A percentile compares a stretch with the other conserved stretches of the same genome.
These are phyloP conservation scores for Odontamblyopus rebecca DNA, from an alignment of 2,797 vertebrate genomes.

Conservation along the genomic window DNA sequence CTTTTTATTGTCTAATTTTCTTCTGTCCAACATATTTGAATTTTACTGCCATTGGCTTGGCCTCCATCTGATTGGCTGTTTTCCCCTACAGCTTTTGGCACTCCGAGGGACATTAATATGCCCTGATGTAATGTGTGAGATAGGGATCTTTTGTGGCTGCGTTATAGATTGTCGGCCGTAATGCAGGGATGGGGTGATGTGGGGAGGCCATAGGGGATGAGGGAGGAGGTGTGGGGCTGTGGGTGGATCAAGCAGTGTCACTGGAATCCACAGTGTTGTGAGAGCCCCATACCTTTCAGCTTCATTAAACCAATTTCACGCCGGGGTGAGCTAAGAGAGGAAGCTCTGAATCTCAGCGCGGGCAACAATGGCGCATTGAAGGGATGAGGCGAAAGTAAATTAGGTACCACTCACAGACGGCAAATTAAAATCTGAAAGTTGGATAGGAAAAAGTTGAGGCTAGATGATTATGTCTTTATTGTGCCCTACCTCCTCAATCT, in stretches of 20 bases:
- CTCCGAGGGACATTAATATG: conserved; percentile 88
- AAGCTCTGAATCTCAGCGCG: conserved; percentile 91
- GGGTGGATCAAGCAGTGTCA: conserved; percentile 91
- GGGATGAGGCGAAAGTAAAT: conserved; percentile 98
- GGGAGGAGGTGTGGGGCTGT: conserved; percentile 35
- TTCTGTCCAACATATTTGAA: conserved; percentile 35
- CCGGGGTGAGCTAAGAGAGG: conserved; percentile 99
- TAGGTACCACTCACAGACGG: conserved; percentile 99
- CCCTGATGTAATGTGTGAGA: conserved; percentile 94
- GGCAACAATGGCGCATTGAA: conserved; percentile 98
- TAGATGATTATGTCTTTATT: conserved; percentile 88
- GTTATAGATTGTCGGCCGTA: conserved; percentile 95
- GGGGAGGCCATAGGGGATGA: not conserved
- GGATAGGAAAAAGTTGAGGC: conserved; percentile 84
- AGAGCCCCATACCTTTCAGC: conserved; percentile 99
- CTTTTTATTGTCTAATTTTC: conserved; percentile 12
- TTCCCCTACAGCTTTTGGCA: conserved; percentile 64
- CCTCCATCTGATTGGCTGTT: conserved; percentile 75
- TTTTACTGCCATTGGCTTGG: conserved; percentile 46
- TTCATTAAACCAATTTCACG: conserved; percentile 99
- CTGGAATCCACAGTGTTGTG: conserved; percentile 97
- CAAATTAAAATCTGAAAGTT: conserved; percentile 88
- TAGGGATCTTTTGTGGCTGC: conserved; percentile 95
- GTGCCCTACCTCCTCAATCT: conserved; percentile 79
- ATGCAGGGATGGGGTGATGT: conserved; percentile 70